Conservation (phyloP, 2,113 vertebrate genomes). For the Prolemur simus region DNA sequence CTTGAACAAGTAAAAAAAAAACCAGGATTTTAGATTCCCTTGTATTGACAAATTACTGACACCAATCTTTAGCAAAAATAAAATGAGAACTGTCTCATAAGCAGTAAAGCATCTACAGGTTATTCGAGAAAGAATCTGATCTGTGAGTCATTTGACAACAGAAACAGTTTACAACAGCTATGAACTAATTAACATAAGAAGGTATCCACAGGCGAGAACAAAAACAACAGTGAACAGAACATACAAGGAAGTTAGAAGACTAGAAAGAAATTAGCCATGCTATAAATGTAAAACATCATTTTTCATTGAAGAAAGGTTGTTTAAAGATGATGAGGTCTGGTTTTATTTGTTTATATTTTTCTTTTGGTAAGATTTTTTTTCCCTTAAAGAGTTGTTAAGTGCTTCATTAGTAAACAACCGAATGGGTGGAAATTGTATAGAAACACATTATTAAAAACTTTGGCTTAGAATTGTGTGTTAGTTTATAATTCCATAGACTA, state of each 20-base stretch:
- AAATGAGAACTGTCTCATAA: neutral
- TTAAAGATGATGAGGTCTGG: neutral
- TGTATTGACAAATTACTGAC: neutral
- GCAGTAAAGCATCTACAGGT: neutral
- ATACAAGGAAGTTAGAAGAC: neutral
- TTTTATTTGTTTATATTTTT: neutral
- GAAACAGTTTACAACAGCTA: neutral
- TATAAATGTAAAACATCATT: neutral
- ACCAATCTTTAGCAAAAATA: neutral
- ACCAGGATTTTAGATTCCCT: neutral
- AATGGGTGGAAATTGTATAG: neutral
- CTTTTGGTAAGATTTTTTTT: neutral
- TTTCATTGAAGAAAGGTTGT: neutral
- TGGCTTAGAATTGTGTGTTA: neutral
- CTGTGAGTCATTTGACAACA: neutral
- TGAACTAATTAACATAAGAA: neutral
- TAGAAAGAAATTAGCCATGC: neutral
- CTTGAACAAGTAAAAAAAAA: neutral
- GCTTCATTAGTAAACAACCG: neutral
- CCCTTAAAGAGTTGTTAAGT: neutral
- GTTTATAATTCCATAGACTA: conserved; percentile 36
- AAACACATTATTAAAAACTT: neutral
- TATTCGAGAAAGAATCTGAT: neutral
- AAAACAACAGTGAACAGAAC: neutral
- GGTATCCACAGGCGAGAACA: neutral